Conservation (phyloP, 2,888 invertebrate genomes). For the Petrophora chlorosata region DNA sequence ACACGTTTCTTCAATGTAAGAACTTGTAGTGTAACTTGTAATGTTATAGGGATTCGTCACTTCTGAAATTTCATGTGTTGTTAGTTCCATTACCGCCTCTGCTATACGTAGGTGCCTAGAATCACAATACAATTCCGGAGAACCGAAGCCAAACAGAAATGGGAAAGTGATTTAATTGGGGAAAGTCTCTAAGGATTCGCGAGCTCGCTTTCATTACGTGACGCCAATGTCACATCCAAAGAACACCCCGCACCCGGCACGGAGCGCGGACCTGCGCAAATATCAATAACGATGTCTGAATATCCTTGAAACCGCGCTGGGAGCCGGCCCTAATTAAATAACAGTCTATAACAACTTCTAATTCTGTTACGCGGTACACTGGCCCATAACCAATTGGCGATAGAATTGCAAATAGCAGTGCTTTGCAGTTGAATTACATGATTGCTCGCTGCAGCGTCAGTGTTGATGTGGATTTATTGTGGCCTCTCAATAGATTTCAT, state of each 20-base stretch:
- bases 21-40: constrained; percentile 1
- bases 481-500: constrained; percentile 55
- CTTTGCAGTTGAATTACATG: constrained; percentile 74
- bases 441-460: constrained; percentile 68
- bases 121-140: constrained; percentile 8
- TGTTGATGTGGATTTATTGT: constrained; percentile 76
- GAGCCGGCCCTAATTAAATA: constrained; percentile 52
- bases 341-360: constrained; percentile 37
- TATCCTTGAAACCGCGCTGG: constrained; percentile 17
- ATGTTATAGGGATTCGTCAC: constrained; percentile 10
- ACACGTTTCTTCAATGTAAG: constrained; percentile 13
- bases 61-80: neutral
- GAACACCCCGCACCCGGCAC: constrained; percentile 22
- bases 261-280: constrained; percentile 4
- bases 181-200: constrained; percentile 77
- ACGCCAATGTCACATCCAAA: constrained; percentile 46
- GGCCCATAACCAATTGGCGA: constrained; percentile 53
- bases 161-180: constrained; percentile 78
- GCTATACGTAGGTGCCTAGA: neutral
- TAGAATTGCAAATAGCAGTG: constrained; percentile 64
- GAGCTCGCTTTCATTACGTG: constrained; percentile 63
- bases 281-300: constrained; percentile 10
- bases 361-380: constrained; percentile 52
- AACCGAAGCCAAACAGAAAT: constrained; percentile 47
- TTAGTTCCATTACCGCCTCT: neutral